Conservation (phyloP, 2,797 vertebrate genomes). For the Sparus aurata region DNA sequence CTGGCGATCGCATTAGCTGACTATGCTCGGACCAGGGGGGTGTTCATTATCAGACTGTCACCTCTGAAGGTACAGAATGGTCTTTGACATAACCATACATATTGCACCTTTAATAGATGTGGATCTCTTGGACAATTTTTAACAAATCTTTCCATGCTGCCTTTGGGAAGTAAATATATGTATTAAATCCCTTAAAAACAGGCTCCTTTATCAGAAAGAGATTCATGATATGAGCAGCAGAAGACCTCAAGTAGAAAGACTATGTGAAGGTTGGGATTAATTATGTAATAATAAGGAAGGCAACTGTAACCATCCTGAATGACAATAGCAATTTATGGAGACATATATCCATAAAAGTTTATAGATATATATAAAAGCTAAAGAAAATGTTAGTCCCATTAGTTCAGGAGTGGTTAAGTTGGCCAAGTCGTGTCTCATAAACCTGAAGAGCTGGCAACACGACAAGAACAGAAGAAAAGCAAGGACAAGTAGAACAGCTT, state of each 20-base stretch:
- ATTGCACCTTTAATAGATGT: not conserved
- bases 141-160: not conserved
- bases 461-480: conserved; percentile 27
- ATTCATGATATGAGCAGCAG: conserved; percentile 40
- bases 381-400: conserved; percentile 20
- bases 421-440: conserved; percentile 32
- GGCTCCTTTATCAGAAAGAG: not conserved
- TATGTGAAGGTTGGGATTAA: conserved; percentile 11
- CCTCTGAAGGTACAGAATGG: too few relatives aligned
- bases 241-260: conserved; percentile 13
- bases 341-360: conserved; percentile 24
- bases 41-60: too few relatives aligned
- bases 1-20: too few relatives aligned
- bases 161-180: not conserved
- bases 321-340: conserved; percentile 25
- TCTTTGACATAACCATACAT: too few relatives aligned
- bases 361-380: conserved; percentile 19
- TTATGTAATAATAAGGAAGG: conserved; percentile 16
- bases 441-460: conserved; percentile 38
- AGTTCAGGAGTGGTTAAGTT: conserved; percentile 8
- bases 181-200: conserved; percentile 3
- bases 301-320: conserved; percentile 12
- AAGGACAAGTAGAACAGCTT: conserved; percentile 20
- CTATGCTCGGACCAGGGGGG: too few relatives aligned
- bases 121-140: not conserved